These are phyloP conservation scores for Uropsilus gracilis DNA, from an alignment of 2,113 vertebrate species.

Conservation along the genomic window DNA sequence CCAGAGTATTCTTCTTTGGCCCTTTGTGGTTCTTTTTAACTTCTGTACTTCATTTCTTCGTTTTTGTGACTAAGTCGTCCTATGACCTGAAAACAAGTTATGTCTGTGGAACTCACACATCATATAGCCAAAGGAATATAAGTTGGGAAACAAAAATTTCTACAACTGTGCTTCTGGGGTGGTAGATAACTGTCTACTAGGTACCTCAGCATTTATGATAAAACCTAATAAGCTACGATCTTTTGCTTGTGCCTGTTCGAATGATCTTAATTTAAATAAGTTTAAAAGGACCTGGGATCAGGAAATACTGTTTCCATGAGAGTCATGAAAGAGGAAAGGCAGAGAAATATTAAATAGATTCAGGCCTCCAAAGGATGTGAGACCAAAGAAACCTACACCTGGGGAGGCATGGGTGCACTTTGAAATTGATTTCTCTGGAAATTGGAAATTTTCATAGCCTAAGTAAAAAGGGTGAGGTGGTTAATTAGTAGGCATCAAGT, in stretches of 20 bases:
- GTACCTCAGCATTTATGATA: background rate
- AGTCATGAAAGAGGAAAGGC: slow-evolving; percentile 22
- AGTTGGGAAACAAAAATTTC: background rate
- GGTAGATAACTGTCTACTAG: background rate
- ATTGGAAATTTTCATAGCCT: background rate
- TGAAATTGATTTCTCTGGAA: slow-evolving; percentile 45
- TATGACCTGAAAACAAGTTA: slow-evolving; percentile 13
- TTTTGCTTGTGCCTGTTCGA: slow-evolving; percentile 21
- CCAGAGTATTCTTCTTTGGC: slow-evolving; percentile 50
- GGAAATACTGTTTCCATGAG: slow-evolving; percentile 33
- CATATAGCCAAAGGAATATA: background rate
- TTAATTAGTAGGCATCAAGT: slow-evolving; percentile 37
- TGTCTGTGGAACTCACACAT: slow-evolving; percentile 47
- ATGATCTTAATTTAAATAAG: slow-evolving; percentile 24
- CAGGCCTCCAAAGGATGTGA: background rate
- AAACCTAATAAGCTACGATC: background rate
- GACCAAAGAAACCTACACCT: background rate
- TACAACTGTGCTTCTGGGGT: background rate
- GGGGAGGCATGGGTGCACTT: background rate
- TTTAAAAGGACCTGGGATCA: background rate
- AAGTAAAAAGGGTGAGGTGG: slow-evolving; percentile 33
- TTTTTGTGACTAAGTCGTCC: slow-evolving; percentile 57
- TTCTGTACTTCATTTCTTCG: slow-evolving; percentile 41
- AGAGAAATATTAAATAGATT: background rate
- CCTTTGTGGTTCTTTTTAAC: slow-evolving; percentile 40